A percentile compares a stretch with the other conserved stretches of the same genome.
Evolutionary conservation across 2,113 vertebrate species (phyloP).

Genomic region (Bos taurus): DNA sequence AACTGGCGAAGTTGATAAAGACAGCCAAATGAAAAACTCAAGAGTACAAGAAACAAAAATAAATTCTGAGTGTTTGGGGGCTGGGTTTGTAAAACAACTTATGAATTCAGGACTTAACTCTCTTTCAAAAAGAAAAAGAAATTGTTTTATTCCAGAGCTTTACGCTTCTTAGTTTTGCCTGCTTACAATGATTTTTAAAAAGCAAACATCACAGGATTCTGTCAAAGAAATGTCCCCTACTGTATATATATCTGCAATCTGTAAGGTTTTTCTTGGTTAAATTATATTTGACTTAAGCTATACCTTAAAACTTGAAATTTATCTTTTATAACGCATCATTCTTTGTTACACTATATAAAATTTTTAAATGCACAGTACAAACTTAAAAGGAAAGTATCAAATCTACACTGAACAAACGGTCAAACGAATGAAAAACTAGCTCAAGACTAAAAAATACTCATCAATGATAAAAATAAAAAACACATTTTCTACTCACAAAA

Average conservation of each 20-base stretch:
- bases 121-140: constrained; percentile 12
- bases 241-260: background rate
- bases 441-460: background rate
- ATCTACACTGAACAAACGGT: background rate
- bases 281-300: background rate
- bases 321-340: background rate
- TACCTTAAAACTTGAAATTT: background rate
- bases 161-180: background rate
- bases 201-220: background rate
- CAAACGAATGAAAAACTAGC: constrained; percentile 17
- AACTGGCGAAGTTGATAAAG: background rate
- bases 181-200: background rate
- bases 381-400: background rate
- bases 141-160: background rate
- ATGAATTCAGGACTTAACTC: background rate
- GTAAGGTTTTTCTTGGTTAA: background rate
- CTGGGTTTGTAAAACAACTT: background rate
- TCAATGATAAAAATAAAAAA: background rate
- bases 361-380: background rate
- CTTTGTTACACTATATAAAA: background rate
- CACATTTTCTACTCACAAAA: background rate
- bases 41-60: constrained; percentile 17
- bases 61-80: background rate
- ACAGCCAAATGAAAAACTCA: constrained; percentile 16
- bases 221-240: background rate